A percentile compares a stretch with the other conserved stretches of the same genome.
Conservation (phyloP, 2,113 vertebrate genomes). For the Sebastes schlegelii region DNA sequence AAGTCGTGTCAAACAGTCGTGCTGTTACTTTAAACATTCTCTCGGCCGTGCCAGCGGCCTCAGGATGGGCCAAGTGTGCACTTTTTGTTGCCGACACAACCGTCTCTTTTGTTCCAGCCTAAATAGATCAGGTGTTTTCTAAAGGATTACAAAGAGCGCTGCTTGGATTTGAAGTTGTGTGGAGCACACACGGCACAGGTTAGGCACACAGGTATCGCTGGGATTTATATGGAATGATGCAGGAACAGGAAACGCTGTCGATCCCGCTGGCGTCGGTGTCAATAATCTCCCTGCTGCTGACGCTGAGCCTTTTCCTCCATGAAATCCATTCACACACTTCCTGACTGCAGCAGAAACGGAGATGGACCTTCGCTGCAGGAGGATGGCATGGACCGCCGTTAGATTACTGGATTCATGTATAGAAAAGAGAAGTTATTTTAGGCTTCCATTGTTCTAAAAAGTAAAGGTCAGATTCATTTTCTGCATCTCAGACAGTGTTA, state of each 20-base stretch:
- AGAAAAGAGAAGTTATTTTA: conserved; percentile 14
- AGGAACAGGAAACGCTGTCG: conserved; percentile 51
- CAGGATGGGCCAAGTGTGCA: neutral
- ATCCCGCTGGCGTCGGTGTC: conserved; percentile 61
- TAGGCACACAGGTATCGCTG: conserved; percentile 12
- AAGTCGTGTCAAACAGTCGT: conserved; percentile 27
- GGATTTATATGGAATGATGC: conserved; percentile 27
- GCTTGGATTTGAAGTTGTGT: conserved; percentile 40
- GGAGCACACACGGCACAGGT: conserved; percentile 31
- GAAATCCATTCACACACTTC: conserved; percentile 48
- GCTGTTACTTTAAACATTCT: conserved; percentile 46
- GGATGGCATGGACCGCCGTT: neutral
- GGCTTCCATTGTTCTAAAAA: conserved; percentile 15
- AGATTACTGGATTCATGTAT: conserved; percentile 14
- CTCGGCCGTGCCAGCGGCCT: neutral
- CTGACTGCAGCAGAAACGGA: conserved; percentile 55
- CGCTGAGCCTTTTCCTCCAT: conserved; percentile 41
- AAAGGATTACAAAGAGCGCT: conserved; percentile 51
- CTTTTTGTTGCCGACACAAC: conserved; percentile 45
- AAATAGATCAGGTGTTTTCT: conserved; percentile 30
- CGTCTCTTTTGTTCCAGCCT: conserved; percentile 10
- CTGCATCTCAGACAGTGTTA: neutral
- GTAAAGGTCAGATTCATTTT: conserved; percentile 48
- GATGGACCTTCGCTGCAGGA: conserved; percentile 27
- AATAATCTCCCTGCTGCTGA: conserved; percentile 78